Percentiles rank a stretch among this genome's conserved stretches.
Evolutionary conservation across 2,888 invertebrate genomes (phyloP).

Genomic region (Biston betularia): DNA sequence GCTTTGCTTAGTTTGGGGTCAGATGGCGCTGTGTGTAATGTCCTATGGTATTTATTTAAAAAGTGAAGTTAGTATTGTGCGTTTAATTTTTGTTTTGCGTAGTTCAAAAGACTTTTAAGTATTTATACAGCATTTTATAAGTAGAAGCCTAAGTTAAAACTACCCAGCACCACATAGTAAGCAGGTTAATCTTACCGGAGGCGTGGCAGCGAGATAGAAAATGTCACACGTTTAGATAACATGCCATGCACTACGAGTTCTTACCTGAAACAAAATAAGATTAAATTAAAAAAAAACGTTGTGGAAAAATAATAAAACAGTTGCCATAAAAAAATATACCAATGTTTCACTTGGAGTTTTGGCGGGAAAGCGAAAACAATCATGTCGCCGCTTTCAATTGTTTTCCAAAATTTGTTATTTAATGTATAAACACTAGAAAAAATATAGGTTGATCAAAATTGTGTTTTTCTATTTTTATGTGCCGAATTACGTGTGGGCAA

Average conservation of each 20-base stretch:
- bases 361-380: too few species aligned
- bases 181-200: slow-evolving; percentile 67
- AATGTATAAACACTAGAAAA: too few species aligned
- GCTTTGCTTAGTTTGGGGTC: too few species aligned
- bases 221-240: slow-evolving; percentile 79
- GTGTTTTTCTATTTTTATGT: too few species aligned
- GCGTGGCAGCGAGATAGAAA: slow-evolving; percentile 61
- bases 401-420: too few species aligned
- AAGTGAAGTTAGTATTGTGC: neutral
- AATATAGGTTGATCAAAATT: too few species aligned
- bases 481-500: too few species aligned
- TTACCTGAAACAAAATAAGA: slow-evolving; percentile 71
- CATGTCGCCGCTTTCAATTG: too few species aligned
- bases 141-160: neutral
- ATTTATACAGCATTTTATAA: neutral
- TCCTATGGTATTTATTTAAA: too few species aligned
- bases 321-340: neutral
- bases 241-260: slow-evolving; percentile 74
- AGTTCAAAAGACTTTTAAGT: neutral
- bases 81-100: neutral
- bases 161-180: slow-evolving; percentile 52
- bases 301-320: neutral
- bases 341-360: too few species aligned
- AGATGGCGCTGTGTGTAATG: too few species aligned
- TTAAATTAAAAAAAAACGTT: neutral